These are phyloP conservation scores for Sphaerodactylus townsendi DNA, from an alignment of 2,113 vertebrate species.

Conservation along the genomic window DNA sequence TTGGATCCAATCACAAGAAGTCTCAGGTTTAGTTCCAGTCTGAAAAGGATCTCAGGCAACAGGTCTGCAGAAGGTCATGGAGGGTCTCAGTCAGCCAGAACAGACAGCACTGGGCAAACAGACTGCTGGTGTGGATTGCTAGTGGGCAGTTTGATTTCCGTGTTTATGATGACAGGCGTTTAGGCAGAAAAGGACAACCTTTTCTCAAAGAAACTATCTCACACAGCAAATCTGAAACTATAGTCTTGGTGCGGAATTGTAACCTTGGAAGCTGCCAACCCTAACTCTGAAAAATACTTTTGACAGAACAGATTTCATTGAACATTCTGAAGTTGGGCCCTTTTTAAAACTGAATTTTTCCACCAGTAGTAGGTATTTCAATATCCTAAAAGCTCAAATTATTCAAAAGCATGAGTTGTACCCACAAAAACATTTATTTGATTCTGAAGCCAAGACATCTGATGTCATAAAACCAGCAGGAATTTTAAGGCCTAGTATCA, in stretches of 20 bases:
- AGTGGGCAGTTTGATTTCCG: background rate
- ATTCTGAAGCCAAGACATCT: slow-evolving; percentile 1
- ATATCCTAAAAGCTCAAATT: background rate
- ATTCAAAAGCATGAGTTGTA: slow-evolving; percentile 1
- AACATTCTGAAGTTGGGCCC: background rate
- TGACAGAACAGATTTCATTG: background rate
- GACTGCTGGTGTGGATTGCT: background rate
- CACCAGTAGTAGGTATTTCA: background rate
- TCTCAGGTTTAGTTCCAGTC: background rate
- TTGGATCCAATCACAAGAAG: too few species aligned
- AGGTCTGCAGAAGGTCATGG: background rate
- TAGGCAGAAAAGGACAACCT: background rate
- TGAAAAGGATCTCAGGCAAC: background rate
- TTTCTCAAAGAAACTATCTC: background rate
- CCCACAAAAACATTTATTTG: background rate
- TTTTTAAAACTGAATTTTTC: background rate
- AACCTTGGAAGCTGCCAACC: background rate
- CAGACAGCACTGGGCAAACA: background rate
- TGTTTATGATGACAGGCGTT: background rate
- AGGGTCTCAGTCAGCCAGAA: too few species aligned
- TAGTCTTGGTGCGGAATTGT: background rate
- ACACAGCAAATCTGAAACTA: background rate
- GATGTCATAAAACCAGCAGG: background rate
- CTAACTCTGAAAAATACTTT: background rate
- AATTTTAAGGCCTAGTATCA: background rate